Conservation (phyloP, 1,140 invertebrate genomes). For the Scaptomyza hsui region DNA sequence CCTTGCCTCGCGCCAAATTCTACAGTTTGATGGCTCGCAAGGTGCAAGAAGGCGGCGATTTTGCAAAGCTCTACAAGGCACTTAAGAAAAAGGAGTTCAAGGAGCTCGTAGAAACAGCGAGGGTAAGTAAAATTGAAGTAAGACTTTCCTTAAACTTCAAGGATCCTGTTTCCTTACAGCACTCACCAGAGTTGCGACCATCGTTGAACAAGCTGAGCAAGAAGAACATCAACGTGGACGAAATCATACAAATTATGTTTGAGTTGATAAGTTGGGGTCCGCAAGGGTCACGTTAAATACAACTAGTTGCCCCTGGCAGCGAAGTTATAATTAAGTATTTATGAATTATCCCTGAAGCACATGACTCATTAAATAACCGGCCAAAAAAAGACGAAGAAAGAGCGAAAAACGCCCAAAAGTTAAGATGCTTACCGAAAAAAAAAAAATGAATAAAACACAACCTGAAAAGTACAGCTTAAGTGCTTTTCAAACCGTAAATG, state of each 20-base stretch:
- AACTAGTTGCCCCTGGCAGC: slow-evolving; percentile 13
- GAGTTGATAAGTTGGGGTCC: slow-evolving; percentile 71
- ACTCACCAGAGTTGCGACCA: slow-evolving; percentile 29
- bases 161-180: slow-evolving; percentile 19
- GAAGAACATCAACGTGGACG: slow-evolving; percentile 62
- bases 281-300: slow-evolving; percentile 4
- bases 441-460: slow-evolving; percentile 1
- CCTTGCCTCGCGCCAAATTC: slow-evolving; percentile 57
- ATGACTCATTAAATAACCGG: slow-evolving; percentile 36
- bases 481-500: slow-evolving; percentile 34
- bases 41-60: slow-evolving; percentile 49
- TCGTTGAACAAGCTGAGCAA: slow-evolving; percentile 25
- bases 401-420: slow-evolving; percentile 16
- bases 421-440: slow-evolving; percentile 36
- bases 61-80: slow-evolving; percentile 63
- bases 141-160: no score
- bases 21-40: slow-evolving; percentile 63
- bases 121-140: slow-evolving; percentile 56
- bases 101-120: slow-evolving; percentile 50
- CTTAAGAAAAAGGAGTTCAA: slow-evolving; percentile 50
- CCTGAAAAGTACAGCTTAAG: slow-evolving; percentile 40
- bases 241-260: slow-evolving; percentile 58
- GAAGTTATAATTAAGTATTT: slow-evolving; percentile 51
- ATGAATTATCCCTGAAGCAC: slow-evolving; percentile 23
- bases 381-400: neutral